phyloP scores from a whole-genome alignment of 2,113 vertebrate species.

The Ophthalmolycus amberensis region DNA sequence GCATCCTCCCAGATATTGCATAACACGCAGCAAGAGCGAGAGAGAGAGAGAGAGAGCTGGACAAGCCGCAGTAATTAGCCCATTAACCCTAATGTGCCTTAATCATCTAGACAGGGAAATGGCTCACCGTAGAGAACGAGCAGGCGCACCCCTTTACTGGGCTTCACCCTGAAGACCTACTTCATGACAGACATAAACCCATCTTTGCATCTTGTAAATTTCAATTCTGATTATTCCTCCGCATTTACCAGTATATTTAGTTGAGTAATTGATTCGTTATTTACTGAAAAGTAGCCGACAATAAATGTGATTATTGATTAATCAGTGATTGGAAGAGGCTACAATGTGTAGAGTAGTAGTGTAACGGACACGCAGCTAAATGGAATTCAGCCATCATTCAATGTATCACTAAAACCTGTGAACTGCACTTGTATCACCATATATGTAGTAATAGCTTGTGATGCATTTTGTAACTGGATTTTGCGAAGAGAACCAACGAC shows the following conservation, averaged over 20 bases:
- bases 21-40: constrained; percentile 61
- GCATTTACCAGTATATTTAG: background rate
- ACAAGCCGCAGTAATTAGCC: constrained; percentile 69
- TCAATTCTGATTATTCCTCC: background rate
- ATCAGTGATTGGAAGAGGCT: no score
- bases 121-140: constrained; percentile 38
- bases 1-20: constrained; percentile 70
- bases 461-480: no score
- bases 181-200: constrained; percentile 28
- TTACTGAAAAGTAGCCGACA: background rate
- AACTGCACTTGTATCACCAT: no score
- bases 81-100: constrained; percentile 74
- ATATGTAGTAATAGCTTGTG: no score
- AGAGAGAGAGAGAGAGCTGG: constrained; percentile 43
- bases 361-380: no score
- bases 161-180: constrained; percentile 39
- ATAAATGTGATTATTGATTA: no score
- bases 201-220: background rate
- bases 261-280: background rate
- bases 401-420: no score
- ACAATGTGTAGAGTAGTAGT: no score
- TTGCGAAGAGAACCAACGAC: no score
- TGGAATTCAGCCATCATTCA: no score
- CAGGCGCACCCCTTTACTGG: constrained; percentile 38
- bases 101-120: constrained; percentile 66